phyloP scores from a whole-genome alignment of 2,888 invertebrate species.

The Trissolcus japonicus region DNA sequence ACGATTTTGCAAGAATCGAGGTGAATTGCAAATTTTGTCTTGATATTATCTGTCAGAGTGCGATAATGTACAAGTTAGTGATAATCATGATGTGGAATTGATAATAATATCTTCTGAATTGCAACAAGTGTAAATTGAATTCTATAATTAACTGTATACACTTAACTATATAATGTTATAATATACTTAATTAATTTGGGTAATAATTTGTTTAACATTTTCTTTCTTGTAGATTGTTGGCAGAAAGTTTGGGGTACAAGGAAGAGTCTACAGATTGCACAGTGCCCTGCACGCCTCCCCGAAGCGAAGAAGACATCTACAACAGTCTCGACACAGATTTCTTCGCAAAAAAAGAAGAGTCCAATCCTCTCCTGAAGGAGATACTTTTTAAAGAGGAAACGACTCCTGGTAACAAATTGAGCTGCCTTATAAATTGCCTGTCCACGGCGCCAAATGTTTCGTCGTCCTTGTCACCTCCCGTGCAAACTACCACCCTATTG shows the following conservation, averaged over 20 bases:
- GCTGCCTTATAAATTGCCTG: slow-evolving; percentile 24
- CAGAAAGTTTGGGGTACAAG: slow-evolving; percentile 73
- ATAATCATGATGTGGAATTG: too few relatives aligned
- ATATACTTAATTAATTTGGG: background rate
- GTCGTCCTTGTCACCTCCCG: slow-evolving; percentile 57
- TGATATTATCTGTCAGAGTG: background rate
- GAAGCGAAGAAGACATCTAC: slow-evolving; percentile 74
- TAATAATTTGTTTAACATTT: background rate
- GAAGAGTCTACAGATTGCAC: slow-evolving; percentile 75
- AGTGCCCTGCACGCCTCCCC: slow-evolving; percentile 73
- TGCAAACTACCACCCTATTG: slow-evolving; percentile 35
- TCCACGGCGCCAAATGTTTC: slow-evolving; percentile 58
- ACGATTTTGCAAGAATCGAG: slow-evolving; percentile 74
- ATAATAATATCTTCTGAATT: too few relatives aligned
- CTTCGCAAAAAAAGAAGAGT: slow-evolving; percentile 68
- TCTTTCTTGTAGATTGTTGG: slow-evolving; percentile 67
- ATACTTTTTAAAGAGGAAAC: slow-evolving; percentile 73
- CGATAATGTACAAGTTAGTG: too few relatives aligned
- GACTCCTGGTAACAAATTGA: slow-evolving; percentile 57
- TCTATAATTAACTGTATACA: too few relatives aligned
- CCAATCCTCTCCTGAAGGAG: slow-evolving; percentile 70
- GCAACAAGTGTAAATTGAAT: too few relatives aligned
- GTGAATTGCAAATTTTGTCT: slow-evolving; percentile 54
- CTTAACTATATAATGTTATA: too few relatives aligned
- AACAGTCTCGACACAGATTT: slow-evolving; percentile 73